Evolutionary conservation across 2,888 invertebrate genomes (phyloP), one percentile per base, ranked within the genome.

Genomic region (Steinernema hermaphroditum): DNA sequence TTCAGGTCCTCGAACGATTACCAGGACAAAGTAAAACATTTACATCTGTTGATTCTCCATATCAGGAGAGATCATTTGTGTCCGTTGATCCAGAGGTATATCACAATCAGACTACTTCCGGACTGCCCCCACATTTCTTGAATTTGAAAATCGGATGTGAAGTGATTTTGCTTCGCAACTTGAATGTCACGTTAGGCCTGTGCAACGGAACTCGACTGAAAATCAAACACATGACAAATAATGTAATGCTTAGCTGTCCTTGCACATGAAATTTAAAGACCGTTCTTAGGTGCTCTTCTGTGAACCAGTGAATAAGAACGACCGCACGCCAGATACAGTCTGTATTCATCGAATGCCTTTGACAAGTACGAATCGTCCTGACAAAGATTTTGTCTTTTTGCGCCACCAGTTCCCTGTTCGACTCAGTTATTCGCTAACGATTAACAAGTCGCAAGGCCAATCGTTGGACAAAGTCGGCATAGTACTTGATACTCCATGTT

Each of bases 361-460:
- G 34, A 49, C 22, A 4, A 54, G 70, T 4, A 49, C 72, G 1
- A 70, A 34, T 4, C 29, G 37, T 2, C 16, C 29, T 0, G 62
- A 29, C 6, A 37, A 37, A 37, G 12, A 4, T 4, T 43, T 46
- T 14, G 43, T 41, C 2, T 72, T 77, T 50, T 24, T 14, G 50
- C 74, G 79, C 22, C 49, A 72, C 9, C 81, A 81, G 57, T 80
- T 78, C 50, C 80, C 81, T 9, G 34, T 87, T 0, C 76, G 78
- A 24, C 46, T 81, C 1, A 82, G 83, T 12, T 87, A 80, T 76
- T 82, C 81, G 6, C 79, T 82, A 75, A 83, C 83, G 0, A 81
- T 83, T 9, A 85, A 84, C 50, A 86, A 87, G 72, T 78, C 84
- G 1, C 86, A 86, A 71, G 86, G 86, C 0, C 86, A 86, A 50